Conservation (phyloP, 2,797 vertebrate genomes). For the Myioborus miniatus region DNA sequence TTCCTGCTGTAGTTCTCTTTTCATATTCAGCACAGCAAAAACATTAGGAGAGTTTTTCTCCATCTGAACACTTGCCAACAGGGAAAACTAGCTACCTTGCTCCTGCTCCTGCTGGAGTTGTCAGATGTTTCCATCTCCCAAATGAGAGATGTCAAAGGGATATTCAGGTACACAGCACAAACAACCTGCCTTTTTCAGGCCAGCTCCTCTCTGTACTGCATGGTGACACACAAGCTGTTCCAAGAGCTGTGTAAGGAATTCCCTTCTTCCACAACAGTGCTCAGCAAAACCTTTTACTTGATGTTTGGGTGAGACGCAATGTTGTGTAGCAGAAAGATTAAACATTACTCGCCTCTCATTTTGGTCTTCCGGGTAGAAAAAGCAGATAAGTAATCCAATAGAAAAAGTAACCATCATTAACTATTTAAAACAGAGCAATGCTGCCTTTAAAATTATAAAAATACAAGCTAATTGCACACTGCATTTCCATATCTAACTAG, state of each 20-base stretch:
- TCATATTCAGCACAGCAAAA: background rate
- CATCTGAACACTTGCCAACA: background rate
- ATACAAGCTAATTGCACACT: background rate
- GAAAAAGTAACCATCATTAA: background rate
- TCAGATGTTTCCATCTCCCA: background rate
- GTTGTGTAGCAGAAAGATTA: background rate
- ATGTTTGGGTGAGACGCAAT: background rate
- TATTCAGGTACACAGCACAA: background rate
- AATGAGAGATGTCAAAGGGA: background rate
- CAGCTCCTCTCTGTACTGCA: background rate
- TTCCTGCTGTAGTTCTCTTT: background rate
- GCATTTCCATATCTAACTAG: background rate
- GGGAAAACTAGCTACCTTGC: background rate
- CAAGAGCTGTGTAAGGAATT: background rate
- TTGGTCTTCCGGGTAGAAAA: background rate
- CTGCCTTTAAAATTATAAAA: background rate
- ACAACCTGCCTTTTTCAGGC: background rate
- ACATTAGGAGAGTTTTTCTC: background rate
- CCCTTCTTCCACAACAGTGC: background rate
- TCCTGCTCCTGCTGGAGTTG: background rate
- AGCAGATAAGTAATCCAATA: background rate
- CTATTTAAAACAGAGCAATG: background rate
- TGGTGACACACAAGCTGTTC: rapidly evolving
- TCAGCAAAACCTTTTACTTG: background rate
- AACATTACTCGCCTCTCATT: background rate